Percentiles rank a stretch among this genome's conserved stretches.
phyloP scores from a whole-genome alignment of 2,797 vertebrate genomes.

The Hydrophis major region DNA sequence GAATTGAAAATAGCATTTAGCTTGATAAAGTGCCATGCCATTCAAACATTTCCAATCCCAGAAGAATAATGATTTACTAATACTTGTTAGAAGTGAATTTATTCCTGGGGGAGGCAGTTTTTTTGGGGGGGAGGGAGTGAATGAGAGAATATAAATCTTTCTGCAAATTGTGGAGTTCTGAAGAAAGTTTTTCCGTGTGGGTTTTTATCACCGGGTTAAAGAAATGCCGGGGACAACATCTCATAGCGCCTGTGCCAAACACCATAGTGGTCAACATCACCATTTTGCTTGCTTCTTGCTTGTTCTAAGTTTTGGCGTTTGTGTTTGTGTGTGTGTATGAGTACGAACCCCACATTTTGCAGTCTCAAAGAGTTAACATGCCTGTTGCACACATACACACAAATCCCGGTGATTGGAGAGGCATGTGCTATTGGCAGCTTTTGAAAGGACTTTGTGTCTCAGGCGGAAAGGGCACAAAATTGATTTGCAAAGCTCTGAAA shows the following conservation, averaged over 20 bases:
- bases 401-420: constrained; percentile 28
- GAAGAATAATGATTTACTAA: constrained; percentile 64
- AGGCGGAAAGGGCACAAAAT: constrained; percentile 29
- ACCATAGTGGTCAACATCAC: neutral
- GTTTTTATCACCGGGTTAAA: neutral
- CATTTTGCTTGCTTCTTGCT: neutral
- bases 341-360: neutral
- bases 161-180: constrained; percentile 49
- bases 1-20: constrained; percentile 55
- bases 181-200: neutral
- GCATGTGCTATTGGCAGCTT: constrained; percentile 4
- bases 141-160: constrained; percentile 49
- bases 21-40: constrained; percentile 47
- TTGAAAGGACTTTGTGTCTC: constrained; percentile 7
- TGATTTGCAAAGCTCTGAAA: constrained; percentile 16
- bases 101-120: constrained; percentile 40
- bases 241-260: constrained; percentile 36
- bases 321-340: neutral
- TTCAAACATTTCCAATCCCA: constrained; percentile 51
- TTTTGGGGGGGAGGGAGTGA: too few relatives aligned
- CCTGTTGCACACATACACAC: constrained; percentile 1
- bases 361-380: neutral
- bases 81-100: constrained; percentile 68
- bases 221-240: neutral
- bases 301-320: neutral